phyloP scores from a whole-genome alignment of 2,113 vertebrate genomes.

The Oreocharis arfaki region DNA sequence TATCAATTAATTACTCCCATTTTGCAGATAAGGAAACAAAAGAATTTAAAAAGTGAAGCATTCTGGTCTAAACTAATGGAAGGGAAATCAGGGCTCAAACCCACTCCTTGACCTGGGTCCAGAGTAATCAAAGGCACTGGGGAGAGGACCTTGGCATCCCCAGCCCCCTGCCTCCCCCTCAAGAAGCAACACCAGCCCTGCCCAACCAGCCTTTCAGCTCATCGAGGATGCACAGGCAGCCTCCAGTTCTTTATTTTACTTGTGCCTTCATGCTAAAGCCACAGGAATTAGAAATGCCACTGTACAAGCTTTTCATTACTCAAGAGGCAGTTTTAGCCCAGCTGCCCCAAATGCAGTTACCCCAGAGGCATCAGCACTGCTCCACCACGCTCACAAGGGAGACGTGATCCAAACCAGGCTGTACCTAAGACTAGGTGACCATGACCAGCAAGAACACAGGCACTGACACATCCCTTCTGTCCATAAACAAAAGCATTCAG shows the following conservation, averaged over 20 bases:
- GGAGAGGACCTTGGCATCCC: not conserved
- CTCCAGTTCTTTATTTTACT: not conserved
- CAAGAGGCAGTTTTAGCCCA: not conserved
- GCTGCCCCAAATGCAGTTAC: not conserved
- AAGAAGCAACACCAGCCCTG: not conserved
- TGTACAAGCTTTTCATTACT: not conserved
- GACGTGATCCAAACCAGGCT: not conserved
- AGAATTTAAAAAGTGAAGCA: not conserved
- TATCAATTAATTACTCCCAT: not conserved
- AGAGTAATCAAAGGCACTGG: not conserved
- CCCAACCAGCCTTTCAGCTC: not conserved
- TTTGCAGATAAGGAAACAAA: slow-evolving; percentile 13
- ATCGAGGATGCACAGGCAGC: not conserved
- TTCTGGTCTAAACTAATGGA: not conserved
- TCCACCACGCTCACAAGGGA: not conserved
- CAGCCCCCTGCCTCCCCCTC: not conserved
- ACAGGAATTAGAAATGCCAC: not conserved
- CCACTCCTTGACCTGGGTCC: not conserved
- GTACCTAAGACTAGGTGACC: not conserved
- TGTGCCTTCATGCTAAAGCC: not conserved
- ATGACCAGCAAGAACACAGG: accelerated
- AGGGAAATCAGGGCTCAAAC: not conserved
- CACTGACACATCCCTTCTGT: not conserved
- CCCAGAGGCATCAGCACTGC: not conserved
- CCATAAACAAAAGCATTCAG: not conserved